phyloP scores from a whole-genome alignment of 2,888 invertebrate species.

The Leucophenga montana region DNA sequence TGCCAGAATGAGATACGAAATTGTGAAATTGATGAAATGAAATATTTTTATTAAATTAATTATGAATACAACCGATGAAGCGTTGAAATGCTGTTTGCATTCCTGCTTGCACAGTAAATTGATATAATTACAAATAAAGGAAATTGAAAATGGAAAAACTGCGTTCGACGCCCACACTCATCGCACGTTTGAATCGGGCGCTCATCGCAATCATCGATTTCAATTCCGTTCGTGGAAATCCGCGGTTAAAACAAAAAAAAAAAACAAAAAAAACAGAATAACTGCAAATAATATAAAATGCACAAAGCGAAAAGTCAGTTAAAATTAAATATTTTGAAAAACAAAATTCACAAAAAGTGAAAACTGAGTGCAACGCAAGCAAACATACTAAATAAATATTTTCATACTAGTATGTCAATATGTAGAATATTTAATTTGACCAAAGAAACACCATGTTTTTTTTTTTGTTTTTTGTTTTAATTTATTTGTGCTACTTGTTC shows the following conservation, averaged over 20 bases:
- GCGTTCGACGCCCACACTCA: not conserved
- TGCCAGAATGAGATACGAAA: not conserved
- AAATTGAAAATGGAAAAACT: conserved; percentile 27
- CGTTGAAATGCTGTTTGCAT: no score
- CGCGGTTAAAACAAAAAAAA: not conserved
- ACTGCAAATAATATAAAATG: conserved; percentile 13
- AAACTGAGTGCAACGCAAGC: not conserved
- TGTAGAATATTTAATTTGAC: no score
- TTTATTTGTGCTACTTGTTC: no score
- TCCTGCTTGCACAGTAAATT: conserved; percentile 20
- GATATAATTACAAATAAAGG: conserved; percentile 23
- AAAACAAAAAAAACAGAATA: not conserved
- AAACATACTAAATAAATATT: conserved; percentile 15
- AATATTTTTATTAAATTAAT: conserved; percentile 47
- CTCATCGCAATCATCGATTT: not conserved
- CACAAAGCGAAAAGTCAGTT: conserved; percentile 12
- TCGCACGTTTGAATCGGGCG: not conserved
- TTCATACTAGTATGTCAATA: not conserved
- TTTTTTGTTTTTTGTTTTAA: no score
- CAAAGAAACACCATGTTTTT: no score
- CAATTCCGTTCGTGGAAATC: not conserved
- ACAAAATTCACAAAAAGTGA: not conserved
- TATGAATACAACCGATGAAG: conserved; percentile 35
- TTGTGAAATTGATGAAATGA: conserved; percentile 1
- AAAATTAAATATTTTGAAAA: conserved; percentile 12